Percentiles rank a stretch among this genome's conserved stretches.
Evolutionary conservation across 2,888 invertebrate genomes (phyloP).

Genomic region (Pterobdella sp.): DNA sequence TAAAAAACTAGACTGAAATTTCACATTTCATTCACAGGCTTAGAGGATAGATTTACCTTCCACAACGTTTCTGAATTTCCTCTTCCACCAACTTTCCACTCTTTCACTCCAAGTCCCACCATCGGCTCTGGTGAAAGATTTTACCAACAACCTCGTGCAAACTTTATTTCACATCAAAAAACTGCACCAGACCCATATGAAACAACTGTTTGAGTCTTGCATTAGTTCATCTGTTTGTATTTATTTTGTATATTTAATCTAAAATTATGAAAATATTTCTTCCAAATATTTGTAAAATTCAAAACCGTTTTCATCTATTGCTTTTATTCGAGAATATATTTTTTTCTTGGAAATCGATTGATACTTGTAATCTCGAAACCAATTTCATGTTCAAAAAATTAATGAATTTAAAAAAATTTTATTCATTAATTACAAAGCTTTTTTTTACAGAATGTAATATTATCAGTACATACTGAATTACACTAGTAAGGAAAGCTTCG

Average conservation of each 20-base stretch:
- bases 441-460: too few relatives aligned
- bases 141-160: neutral
- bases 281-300: neutral
- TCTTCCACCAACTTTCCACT: neutral
- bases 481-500: too few relatives aligned
- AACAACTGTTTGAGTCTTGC: neutral
- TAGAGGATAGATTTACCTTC: slow-evolving; percentile 17
- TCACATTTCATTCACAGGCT: too few relatives aligned
- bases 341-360: neutral
- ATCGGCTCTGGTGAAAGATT: neutral
- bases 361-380: neutral
- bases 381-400: neutral
- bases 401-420: neutral
- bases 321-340: neutral
- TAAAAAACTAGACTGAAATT: too few relatives aligned
- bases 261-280: neutral
- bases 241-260: neutral
- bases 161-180: neutral
- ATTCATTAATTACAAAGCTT: neutral
- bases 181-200: neutral
- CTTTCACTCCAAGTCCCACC: neutral
- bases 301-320: neutral
- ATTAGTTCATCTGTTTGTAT: too few relatives aligned
- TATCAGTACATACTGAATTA: too few relatives aligned
- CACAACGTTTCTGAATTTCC: slow-evolving; percentile 11